These are phyloP conservation scores for Macrobrachium nipponense DNA, from an alignment of 1,140 invertebrate species.

Conservation along the genomic window DNA sequence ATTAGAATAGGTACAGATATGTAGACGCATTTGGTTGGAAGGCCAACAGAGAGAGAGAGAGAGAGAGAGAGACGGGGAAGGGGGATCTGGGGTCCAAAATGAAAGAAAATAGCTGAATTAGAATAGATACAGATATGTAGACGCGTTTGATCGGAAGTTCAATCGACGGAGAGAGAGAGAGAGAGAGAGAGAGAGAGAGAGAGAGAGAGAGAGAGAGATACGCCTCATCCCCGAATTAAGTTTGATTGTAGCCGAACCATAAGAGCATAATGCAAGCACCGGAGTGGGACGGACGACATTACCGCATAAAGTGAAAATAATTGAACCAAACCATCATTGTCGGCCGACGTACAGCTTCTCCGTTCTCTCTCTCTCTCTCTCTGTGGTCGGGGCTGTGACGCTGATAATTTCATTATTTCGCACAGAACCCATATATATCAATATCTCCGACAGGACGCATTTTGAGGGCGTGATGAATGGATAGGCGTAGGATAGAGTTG, in stretches of 20 bases:
- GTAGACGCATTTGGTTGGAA: background rate
- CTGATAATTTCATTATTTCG: too few species aligned
- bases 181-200: background rate
- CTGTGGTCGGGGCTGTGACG: too few species aligned
- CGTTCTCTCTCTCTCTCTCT: too few species aligned
- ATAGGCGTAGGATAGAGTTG: too few species aligned
- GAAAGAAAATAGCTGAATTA: too few species aligned
- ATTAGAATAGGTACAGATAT: background rate
- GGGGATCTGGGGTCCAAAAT: too few species aligned
- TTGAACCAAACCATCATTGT: constrained; percentile 1
- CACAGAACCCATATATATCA: too few species aligned
- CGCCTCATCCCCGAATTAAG: background rate
- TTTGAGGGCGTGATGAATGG: too few species aligned
- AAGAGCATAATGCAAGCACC: constrained; percentile 5
- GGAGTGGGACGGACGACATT: constrained; percentile 3
- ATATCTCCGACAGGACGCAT: too few species aligned
- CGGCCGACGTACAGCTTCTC: too few species aligned
- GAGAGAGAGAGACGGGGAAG: constrained; percentile 21
- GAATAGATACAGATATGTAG: too few species aligned
- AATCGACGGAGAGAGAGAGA: background rate
- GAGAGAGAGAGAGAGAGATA: background rate
- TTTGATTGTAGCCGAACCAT: constrained; percentile 12
- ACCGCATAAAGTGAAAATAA: constrained; percentile 13
- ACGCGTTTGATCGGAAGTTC: background rate
- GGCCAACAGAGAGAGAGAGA: background rate